Base-by-base conservation (phyloP, 2,888 invertebrate species). In the Drosophila setosimentum region DNA sequence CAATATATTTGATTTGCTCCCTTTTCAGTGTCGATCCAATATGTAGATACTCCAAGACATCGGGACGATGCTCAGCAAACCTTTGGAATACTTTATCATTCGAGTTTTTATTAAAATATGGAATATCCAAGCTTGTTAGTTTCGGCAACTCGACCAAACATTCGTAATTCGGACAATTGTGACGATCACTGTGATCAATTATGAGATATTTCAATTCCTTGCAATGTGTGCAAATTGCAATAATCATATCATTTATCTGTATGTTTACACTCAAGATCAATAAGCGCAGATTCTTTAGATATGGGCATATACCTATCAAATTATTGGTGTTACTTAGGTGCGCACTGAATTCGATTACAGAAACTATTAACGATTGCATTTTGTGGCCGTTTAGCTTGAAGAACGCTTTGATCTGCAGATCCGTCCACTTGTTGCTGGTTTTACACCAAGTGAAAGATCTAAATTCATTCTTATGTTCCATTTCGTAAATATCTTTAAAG, bases 371-470 rank as follows among this genome's bases (percentile, higher is more conserved):
- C 24, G 45, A 45, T 16, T 45, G 35, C 32, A 76, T 68, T 42
- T 59, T 73, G 35, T 51, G 21, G 1, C 76, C 76, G 53, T 73
- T 78, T 3, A 76, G 37, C 32, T 53, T 51, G 24, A 76, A 76
- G 32, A 78, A 73, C 10, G 51, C 18, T 7, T 59, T 40, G 2
- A 73, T 21, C 5, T 76, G 51, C 21, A 29, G 18, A 6, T 50
- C 10, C 0, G 58, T 64, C 76, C 78, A 78, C 5, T 8, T 8
- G 7, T 30, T 29, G 8, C 30, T 35, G 1, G 24, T 35, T 4
- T 57, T 37, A n/a, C 30, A 13, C 73, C 68, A 76, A 1, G 21
- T 18, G 16, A 62, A 77, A 11, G 6, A 35, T 18, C 24, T 50
- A 42, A 62, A 76, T 27, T 51, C 29, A 0, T 49, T 33, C 30